A percentile compares a stretch with the other conserved stretches of the same genome.
Conservation (phyloP, 2,113 vertebrate genomes). For the Heptranchias perlo region DNA sequence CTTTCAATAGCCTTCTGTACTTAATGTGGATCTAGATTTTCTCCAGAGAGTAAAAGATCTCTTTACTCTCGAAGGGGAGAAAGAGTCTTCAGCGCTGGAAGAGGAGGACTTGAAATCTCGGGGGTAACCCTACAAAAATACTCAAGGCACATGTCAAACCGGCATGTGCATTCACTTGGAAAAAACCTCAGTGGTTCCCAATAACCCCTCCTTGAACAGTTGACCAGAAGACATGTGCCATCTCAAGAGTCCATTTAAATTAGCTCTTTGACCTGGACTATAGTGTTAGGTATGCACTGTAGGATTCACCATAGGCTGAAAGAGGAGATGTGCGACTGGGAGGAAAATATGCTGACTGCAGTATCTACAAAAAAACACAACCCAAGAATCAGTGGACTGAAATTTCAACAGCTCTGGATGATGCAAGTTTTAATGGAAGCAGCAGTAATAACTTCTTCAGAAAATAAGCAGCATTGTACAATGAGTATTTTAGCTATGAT, state of each 20-base stretch:
- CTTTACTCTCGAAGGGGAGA: neutral
- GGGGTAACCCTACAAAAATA: neutral
- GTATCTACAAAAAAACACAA: neutral
- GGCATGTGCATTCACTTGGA: neutral
- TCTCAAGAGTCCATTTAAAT: neutral
- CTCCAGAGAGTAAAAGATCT: neutral
- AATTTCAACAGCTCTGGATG: neutral
- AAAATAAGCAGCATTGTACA: neutral
- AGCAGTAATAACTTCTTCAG: neutral
- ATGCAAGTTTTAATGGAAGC: neutral
- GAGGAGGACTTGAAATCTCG: neutral
- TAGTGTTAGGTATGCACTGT: neutral
- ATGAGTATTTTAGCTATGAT: neutral
- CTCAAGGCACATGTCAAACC: no score
- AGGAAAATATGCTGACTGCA: neutral
- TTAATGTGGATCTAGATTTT: neutral
- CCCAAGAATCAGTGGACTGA: neutral
- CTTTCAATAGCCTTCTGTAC: neutral
- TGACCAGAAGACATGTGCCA: neutral
- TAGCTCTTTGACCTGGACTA: neutral
- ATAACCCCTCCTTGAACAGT: neutral
- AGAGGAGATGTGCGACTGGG: neutral
- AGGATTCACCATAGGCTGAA: neutral
- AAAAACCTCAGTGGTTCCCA: neutral
- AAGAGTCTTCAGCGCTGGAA: neutral